Conservation (phyloP, 2,888 invertebrate species). For the Ctena decussata region DNA sequence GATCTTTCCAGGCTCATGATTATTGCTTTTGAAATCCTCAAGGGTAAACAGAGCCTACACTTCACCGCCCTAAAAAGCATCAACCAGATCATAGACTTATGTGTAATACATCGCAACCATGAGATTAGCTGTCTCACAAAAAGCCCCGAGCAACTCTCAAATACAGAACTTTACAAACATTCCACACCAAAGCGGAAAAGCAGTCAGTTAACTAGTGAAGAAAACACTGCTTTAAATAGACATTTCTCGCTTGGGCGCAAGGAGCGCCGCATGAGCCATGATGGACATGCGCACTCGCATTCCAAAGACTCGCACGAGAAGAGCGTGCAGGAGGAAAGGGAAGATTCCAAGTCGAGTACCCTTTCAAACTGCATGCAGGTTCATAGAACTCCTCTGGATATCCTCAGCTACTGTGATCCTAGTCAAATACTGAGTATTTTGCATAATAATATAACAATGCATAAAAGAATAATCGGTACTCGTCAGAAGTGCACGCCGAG, state of each 20-base stretch:
- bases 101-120: constrained; percentile 87
- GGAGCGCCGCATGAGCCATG: constrained; percentile 62
- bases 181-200: constrained; percentile 64
- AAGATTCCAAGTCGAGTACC: constrained; percentile 62
- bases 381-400: constrained; percentile 82
- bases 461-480: constrained; percentile 89
- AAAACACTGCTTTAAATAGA: constrained; percentile 62
- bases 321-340: constrained; percentile 60
- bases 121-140: constrained; percentile 72
- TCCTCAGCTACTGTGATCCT: constrained; percentile 86
- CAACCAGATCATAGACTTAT: constrained; percentile 89
- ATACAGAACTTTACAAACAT: constrained; percentile 53
- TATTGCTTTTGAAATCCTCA: constrained; percentile 88
- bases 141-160: constrained; percentile 59
- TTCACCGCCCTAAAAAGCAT: constrained; percentile 89
- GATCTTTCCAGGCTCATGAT: constrained; percentile 89
- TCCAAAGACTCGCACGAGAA: constrained; percentile 68
- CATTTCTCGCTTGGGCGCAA: constrained; percentile 60
- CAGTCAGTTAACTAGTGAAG: constrained; percentile 56
- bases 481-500: constrained; percentile 90
- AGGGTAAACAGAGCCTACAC: constrained; percentile 89
- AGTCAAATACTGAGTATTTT: constrained; percentile 89
- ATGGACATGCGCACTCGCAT: constrained; percentile 47
- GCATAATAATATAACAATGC: constrained; percentile 89
- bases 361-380: constrained; percentile 64